phyloP scores from a whole-genome alignment of 2,797 vertebrate genomes.

The Fundulus diaphanus region DNA sequence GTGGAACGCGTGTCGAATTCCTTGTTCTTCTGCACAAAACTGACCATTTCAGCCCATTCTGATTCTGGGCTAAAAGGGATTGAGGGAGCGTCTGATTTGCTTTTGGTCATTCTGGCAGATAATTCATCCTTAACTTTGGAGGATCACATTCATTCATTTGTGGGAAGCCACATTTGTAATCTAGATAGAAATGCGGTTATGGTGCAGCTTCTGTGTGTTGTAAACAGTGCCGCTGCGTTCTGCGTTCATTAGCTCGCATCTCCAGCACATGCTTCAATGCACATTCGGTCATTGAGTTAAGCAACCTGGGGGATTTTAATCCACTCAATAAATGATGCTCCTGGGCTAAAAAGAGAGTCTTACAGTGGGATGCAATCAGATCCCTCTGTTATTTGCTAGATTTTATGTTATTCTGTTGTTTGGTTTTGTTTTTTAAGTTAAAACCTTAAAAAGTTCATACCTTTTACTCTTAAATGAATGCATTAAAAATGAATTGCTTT shows the following conservation, averaged over 20 bases:
- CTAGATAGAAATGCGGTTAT: neutral
- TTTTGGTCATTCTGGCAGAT: neutral
- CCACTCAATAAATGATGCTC: neutral
- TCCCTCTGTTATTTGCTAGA: neutral
- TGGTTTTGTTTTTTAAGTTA: neutral
- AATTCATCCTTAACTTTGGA: neutral
- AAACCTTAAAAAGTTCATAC: neutral
- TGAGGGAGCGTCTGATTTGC: neutral
- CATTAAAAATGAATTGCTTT: neutral
- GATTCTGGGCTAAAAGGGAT: neutral
- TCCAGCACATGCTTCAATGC: neutral
- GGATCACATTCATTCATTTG: neutral
- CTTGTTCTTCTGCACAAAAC: too few relatives aligned
- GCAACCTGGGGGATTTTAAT: constrained; percentile 1
- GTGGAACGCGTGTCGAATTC: too few relatives aligned
- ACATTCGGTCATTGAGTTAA: neutral
- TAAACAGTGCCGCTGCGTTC: neutral
- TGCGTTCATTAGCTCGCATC: neutral
- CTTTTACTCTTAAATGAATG: neutral
- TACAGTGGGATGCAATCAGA: neutral
- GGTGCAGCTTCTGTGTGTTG: neutral
- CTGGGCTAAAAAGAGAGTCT: neutral
- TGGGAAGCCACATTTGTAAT: neutral
- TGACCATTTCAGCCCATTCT: too few relatives aligned
- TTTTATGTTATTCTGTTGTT: neutral